phyloP scores from a whole-genome alignment of 2,797 vertebrate species.

The Manis crassicaudata region DNA sequence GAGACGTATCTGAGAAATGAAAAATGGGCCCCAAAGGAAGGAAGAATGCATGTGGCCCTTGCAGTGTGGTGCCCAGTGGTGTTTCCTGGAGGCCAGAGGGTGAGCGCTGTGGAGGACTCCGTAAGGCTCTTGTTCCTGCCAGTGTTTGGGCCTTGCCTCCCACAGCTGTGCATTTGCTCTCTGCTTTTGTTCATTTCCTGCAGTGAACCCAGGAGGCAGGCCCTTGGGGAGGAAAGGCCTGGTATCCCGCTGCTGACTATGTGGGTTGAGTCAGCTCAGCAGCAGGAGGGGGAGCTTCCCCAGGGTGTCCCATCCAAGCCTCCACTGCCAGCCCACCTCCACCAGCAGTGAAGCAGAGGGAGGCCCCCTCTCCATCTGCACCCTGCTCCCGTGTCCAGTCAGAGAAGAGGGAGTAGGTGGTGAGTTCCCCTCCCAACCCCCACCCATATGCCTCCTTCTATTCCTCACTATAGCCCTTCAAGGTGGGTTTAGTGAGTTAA shows the following conservation, averaged over 20 bases:
- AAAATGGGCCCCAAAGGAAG: background rate
- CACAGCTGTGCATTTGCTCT: background rate
- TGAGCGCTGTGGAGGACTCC: fast-evolving
- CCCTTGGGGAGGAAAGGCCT: background rate
- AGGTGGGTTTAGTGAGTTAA: background rate
- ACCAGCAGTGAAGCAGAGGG: too few relatives aligned
- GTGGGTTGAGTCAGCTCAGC: background rate
- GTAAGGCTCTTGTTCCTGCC: fast-evolving
- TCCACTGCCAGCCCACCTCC: background rate
- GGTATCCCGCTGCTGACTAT: fast-evolving
- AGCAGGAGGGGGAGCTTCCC: background rate
- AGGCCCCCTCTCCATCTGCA: too few relatives aligned
- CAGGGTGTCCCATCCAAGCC: background rate
- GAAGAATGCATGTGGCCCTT: fast-evolving
- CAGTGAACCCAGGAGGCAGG: background rate
- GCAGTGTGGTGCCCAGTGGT: fast-evolving
- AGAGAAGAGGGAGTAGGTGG: background rate
- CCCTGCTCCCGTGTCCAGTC: too few relatives aligned
- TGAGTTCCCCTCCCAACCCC: background rate
- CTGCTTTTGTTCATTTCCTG: background rate
- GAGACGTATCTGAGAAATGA: background rate
- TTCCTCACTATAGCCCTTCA: too few relatives aligned
- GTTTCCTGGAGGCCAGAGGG: background rate
- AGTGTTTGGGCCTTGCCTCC: background rate
- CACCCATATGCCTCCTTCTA: background rate